These are phyloP conservation scores for mouse (Mus musculus) DNA, from an alignment of 2,113 vertebrate genomes.

Conservation along the genomic window DNA sequence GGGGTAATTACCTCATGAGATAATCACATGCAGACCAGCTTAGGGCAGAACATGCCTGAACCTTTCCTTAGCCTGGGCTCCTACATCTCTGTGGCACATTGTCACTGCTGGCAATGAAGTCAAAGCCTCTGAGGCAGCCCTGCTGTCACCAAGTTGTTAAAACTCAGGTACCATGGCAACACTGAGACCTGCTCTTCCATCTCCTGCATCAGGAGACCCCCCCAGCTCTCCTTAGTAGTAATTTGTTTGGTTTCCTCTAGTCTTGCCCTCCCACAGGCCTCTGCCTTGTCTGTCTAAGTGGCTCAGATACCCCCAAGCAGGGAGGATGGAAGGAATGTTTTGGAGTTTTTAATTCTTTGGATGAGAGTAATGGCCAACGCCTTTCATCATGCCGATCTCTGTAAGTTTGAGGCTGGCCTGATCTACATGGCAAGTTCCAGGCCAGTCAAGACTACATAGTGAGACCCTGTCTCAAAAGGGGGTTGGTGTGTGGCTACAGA, in stretches of 20 bases:
- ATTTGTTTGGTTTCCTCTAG: background rate
- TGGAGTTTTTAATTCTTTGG: background rate
- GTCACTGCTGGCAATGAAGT: background rate
- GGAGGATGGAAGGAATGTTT: background rate
- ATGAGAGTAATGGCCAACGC: background rate
- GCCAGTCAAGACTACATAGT: background rate
- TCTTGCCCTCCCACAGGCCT: background rate
- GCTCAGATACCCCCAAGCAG: background rate
- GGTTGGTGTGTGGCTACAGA: background rate
- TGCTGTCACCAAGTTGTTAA: background rate
- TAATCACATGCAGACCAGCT: background rate
- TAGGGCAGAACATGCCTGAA: background rate
- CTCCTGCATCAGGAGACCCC: background rate
- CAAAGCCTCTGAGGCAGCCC: background rate
- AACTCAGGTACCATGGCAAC: background rate
- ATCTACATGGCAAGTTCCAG: background rate
- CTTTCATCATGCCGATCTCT: background rate
- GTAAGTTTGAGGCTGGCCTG: background rate
- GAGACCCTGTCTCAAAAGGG: background rate
- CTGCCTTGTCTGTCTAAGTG: background rate
- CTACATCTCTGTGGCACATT: background rate
- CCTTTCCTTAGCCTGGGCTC: background rate
- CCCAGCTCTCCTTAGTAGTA: background rate
- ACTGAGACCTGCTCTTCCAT: background rate
- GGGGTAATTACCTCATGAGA: background rate